Evolutionary conservation across 1,140 invertebrate species (phyloP), one percentile per base, ranked within the genome.

Genomic region (Ceratina australensis): DNA sequence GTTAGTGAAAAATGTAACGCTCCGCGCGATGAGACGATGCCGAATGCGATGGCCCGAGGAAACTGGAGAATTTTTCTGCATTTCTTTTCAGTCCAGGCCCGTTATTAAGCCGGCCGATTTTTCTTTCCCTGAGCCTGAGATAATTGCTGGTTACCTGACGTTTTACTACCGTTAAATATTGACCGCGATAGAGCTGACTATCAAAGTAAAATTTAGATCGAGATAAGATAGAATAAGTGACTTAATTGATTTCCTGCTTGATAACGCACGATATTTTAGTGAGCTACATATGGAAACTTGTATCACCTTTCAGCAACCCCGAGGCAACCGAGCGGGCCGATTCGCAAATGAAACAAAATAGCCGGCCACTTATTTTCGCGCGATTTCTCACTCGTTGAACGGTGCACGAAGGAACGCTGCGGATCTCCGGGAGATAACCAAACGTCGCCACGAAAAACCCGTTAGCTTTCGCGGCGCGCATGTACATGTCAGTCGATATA

Each of bases 1-100:
- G 57, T 68, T 50, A 49, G 52, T 75, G 67, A 79, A 79, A 79
- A 81, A 73, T 77, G 74, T 65, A 60, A 57, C 73, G 28, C 59
- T n/a, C 24, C 20, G n/a, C 57, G 59, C 20, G 64, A 54, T 65
- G 60, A 47, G 66, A 82, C 63, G 42, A 65, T 54, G 28, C 20
- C 20, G 66, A 57, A 63, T 49, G 22, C 42, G 72, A 81, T 82
- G 56, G 57, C 57, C 56, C 33, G 22, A 68, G 28, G 42, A 42
- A n/a, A 28, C 59, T 33, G 42, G n/a, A 10, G 20, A 50, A 50
- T 47, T n/a, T 56, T 47, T 67, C 50, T n/a, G 10, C 61, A 4
- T 33, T 33, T 33, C 33, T 33, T 33, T 33, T 33, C 3, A 33
- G 33, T 33, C 33, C 33, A 33, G 7, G 33, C 33, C 33, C 7